Evolutionary conservation across 37 sponge, comb jelly and placozoan genomes (phyloP).

Genomic region (Tethya wilhelma): DNA sequence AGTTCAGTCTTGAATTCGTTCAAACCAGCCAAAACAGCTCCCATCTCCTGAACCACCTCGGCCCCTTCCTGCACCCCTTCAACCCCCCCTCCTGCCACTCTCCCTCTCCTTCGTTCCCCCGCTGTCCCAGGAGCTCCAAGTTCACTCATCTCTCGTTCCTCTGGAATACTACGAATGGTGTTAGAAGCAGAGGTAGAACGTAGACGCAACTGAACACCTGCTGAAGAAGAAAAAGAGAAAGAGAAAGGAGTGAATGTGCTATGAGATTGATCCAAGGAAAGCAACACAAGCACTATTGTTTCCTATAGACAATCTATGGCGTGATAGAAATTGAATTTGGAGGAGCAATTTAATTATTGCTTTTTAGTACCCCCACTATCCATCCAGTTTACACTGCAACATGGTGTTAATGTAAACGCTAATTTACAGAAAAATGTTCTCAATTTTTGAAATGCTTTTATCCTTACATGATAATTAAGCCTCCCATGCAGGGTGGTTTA

Average conservation of each 20-base stretch:
- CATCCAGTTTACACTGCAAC: too few relatives aligned
- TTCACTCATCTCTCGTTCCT: neutral
- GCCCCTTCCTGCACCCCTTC: neutral
- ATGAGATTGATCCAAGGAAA: neutral
- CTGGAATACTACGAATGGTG: conserved; percentile 13
- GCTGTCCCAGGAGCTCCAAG: neutral
- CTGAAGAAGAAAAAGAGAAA: too few relatives aligned
- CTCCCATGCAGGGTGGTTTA: too few relatives aligned
- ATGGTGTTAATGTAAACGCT: too few relatives aligned
- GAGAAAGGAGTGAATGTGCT: neutral
- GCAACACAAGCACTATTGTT: too few relatives aligned
- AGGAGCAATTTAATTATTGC: too few relatives aligned
- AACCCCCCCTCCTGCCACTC: neutral
- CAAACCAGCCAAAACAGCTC: conserved; percentile 30
- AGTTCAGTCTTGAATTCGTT: conserved; percentile 59
- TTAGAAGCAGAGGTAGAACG: neutral
- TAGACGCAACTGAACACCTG: conserved; percentile 11
- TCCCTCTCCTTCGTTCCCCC: neutral
- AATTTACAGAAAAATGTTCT: too few relatives aligned
- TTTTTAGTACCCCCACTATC: too few relatives aligned
- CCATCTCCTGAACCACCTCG: conserved; percentile 24
- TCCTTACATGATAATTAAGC: too few relatives aligned
- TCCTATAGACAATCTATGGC: too few relatives aligned
- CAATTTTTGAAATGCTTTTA: too few relatives aligned
- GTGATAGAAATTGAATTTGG: too few relatives aligned